A percentile compares a stretch with the other conserved stretches of the same genome.
phyloP scores from a whole-genome alignment of 2,888 invertebrate genomes.

The Lasiommata megera region DNA sequence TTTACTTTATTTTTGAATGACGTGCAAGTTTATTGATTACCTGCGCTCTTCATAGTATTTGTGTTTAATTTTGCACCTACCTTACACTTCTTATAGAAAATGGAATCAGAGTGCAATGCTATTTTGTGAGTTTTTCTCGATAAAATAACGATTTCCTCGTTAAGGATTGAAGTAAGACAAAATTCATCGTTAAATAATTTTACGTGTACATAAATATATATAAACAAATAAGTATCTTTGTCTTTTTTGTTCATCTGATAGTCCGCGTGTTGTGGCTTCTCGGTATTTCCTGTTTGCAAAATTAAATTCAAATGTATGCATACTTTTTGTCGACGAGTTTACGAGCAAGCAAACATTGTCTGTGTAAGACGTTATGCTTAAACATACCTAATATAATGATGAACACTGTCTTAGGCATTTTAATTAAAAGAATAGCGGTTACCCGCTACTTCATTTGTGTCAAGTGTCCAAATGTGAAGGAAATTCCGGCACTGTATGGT shows the following conservation, averaged over 20 bases:
- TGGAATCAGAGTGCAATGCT: not conserved
- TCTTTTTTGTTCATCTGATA: constrained; percentile 45
- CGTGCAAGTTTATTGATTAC: constrained; percentile 30
- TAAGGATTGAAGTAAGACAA: constrained; percentile 17
- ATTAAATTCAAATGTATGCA: constrained; percentile 76
- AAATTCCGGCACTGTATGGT: too few species aligned
- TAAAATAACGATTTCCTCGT: constrained; percentile 20
- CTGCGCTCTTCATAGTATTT: constrained; percentile 22
- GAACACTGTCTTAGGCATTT: not conserved
- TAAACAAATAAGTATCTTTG: constrained; percentile 37
- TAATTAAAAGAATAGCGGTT: not conserved
- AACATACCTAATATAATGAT: constrained; percentile 35
- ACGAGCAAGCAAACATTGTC: constrained; percentile 41
- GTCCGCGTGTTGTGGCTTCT: constrained; percentile 49
- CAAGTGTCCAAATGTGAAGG: too few species aligned
- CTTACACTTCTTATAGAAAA: not conserved
- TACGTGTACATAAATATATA: constrained; percentile 31
- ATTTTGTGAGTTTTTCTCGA: constrained; percentile 6
- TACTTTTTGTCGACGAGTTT: constrained; percentile 69
- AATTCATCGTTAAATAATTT: constrained; percentile 18
- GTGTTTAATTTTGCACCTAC: constrained; percentile 12
- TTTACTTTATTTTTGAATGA: constrained; percentile 47
- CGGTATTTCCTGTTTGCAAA: constrained; percentile 73
- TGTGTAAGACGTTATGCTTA: constrained; percentile 32
- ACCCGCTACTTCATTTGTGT: too few species aligned